Evolutionary conservation across 2,888 invertebrate genomes (phyloP).

Genomic region (Agrochola lychnidis): DNA sequence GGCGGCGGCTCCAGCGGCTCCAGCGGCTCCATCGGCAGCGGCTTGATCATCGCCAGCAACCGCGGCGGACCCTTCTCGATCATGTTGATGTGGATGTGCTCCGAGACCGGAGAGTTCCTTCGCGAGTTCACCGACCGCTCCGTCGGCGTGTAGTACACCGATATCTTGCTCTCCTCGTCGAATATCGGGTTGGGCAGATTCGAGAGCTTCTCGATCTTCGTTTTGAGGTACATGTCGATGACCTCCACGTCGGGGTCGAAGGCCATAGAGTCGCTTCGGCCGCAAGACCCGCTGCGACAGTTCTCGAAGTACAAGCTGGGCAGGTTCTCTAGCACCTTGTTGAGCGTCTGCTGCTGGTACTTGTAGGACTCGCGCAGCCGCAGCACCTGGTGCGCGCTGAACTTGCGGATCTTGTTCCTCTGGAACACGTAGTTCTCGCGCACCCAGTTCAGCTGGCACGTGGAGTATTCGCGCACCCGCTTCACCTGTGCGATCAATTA

Average conservation of each 20-base stretch:
- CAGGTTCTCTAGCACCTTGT: constrained; percentile 97
- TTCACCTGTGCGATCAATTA: constrained; percentile 93
- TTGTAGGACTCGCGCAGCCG: constrained; percentile 98
- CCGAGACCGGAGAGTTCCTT: constrained; percentile 87
- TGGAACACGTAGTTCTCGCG: constrained; percentile 99
- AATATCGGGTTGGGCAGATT: constrained; percentile 87
- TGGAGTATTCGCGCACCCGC: constrained; percentile 97
- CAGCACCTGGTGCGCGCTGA: constrained; percentile 97
- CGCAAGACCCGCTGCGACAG: constrained; percentile 96
- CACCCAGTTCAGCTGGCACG: constrained; percentile 97
- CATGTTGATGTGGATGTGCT: constrained; percentile 93
- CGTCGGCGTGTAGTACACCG: constrained; percentile 96
- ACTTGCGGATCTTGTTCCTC: constrained; percentile 97
- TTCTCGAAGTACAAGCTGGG: constrained; percentile 98
- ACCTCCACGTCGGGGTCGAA: constrained; percentile 92
- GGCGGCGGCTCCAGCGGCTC: constrained; percentile 60
- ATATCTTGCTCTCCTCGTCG: constrained; percentile 93
- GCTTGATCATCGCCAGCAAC: constrained; percentile 82
- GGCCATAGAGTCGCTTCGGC: constrained; percentile 93
- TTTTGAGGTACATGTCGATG: constrained; percentile 93
- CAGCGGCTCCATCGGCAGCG: constrained; percentile 75
- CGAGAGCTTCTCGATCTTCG: constrained; percentile 92
- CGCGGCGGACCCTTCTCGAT: constrained; percentile 88
- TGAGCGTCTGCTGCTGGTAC: constrained; percentile 98
- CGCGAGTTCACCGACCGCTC: constrained; percentile 91